Conservation (phyloP, 1,140 invertebrate genomes). For the Lerema accius region DNA sequence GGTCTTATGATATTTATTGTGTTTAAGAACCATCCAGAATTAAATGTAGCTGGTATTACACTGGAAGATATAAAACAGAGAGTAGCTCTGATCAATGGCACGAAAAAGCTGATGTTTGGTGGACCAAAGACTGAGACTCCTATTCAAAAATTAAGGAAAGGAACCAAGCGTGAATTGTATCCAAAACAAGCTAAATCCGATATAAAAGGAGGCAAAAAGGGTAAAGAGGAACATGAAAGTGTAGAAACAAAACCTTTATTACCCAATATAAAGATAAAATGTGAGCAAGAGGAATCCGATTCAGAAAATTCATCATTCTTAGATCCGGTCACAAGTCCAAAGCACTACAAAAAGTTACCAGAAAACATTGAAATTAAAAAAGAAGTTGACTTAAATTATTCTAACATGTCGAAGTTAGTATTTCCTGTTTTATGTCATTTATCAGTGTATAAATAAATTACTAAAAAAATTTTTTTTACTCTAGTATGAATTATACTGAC, state of each 20-base stretch:
- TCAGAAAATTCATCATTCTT: conserved; percentile 69
- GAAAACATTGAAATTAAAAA: conserved; percentile 67
- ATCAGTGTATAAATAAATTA: background rate
- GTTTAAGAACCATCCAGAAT: conserved; percentile 77
- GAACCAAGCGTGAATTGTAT: conserved; percentile 57
- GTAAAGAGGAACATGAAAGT: conserved; percentile 60
- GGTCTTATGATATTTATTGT: too few species aligned
- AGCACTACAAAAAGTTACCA: conserved; percentile 50
- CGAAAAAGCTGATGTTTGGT: conserved; percentile 77
- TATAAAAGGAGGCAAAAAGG: conserved; percentile 54
- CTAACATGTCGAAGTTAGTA: conserved; percentile 50
- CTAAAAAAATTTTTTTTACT: conserved; percentile 29
- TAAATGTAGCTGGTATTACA: conserved; percentile 73
- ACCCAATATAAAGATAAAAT: conserved; percentile 75
- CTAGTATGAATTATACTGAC: conserved; percentile 59
- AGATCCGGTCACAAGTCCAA: conserved; percentile 64
- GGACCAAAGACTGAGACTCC: conserved; percentile 62
- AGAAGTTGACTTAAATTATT: conserved; percentile 62
- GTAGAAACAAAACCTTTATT: conserved; percentile 65
- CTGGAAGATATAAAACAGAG: conserved; percentile 76
- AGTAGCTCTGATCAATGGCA: conserved; percentile 69
- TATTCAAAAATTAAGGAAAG: conserved; percentile 60
- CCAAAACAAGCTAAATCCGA: conserved; percentile 49
- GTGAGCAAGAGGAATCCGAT: conserved; percentile 70
- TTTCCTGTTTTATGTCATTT: conserved; percentile 13